These are phyloP conservation scores for Labeo rohita DNA, from an alignment of 2,113 vertebrate species.

Conservation along the genomic window DNA sequence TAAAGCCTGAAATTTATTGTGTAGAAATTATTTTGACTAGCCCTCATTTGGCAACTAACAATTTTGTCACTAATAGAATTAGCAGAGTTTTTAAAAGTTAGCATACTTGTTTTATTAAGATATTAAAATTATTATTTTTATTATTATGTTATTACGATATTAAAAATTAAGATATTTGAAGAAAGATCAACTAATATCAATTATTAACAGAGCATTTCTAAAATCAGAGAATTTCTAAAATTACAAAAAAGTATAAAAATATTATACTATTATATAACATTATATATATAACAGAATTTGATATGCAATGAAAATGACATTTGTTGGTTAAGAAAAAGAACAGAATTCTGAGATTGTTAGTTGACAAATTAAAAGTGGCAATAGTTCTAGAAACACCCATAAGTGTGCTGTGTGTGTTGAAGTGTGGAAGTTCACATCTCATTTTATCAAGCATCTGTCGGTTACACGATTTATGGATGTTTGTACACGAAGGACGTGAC, in stretches of 20 bases:
- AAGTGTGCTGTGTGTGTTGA: neutral
- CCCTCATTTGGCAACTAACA: neutral
- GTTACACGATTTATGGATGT: neutral
- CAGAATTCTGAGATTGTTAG: neutral
- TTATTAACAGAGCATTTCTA: neutral
- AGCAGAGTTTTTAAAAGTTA: no score
- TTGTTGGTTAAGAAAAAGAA: neutral
- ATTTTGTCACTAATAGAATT: neutral
- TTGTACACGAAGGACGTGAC: slow-evolving; percentile 17
- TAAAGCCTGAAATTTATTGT: neutral
- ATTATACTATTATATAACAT: no score
- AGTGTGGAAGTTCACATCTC: neutral
- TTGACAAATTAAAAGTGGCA: neutral
- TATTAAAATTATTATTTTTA: no score
- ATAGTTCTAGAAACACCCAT: neutral
- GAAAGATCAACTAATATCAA: neutral
- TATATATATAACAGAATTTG: no score
- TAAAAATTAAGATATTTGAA: neutral
- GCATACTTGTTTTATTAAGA: neutral
- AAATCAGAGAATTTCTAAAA: no score
- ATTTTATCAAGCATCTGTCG: slow-evolving; percentile 23
- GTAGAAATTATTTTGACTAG: neutral
- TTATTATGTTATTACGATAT: no score
- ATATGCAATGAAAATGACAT: neutral
- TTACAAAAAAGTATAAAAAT: no score